Evolutionary conservation across 1,140 invertebrate species (phyloP).

Genomic region (Drosophila tani): DNA sequence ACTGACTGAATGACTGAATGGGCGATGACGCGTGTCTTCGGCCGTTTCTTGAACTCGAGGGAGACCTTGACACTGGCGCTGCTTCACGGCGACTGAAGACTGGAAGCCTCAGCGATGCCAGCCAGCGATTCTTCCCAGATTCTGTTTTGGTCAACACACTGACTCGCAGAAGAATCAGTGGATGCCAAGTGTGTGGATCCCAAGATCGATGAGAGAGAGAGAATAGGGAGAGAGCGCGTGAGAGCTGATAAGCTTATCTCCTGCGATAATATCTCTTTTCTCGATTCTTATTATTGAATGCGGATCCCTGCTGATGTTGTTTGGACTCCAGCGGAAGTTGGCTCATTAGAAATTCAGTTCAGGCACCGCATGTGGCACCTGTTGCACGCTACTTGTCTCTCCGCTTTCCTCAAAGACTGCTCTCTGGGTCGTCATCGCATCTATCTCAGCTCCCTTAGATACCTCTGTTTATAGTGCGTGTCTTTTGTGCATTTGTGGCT

Average conservation of each 20-base stretch:
- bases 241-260: conserved; percentile 59
- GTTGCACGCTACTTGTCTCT: conserved; percentile 33
- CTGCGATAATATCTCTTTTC: conserved; percentile 35
- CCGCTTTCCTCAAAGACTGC: conserved; percentile 15
- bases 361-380: conserved; percentile 49
- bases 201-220: conserved; percentile 35
- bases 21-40: conserved; percentile 56
- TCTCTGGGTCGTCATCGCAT: conserved; percentile 9
- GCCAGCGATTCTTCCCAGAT: conserved; percentile 52
- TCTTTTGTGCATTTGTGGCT: conserved; percentile 23
- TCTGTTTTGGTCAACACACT: conserved; percentile 66
- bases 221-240: conserved; percentile 6
- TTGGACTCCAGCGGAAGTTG: conserved; percentile 55
- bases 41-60: conserved; percentile 80
- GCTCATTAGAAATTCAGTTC: conserved; percentile 71
- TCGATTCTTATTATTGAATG: conserved; percentile 55
- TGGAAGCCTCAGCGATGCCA: conserved; percentile 42
- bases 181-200: conserved; percentile 57
- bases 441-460: too few relatives aligned
- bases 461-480: conserved; percentile 34
- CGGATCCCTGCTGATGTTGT: conserved; percentile 18
- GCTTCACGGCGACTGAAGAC: conserved; percentile 80
- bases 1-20: conserved; percentile 35
- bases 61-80: conserved; percentile 85
- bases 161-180: conserved; percentile 43